Base-by-base conservation (phyloP, 2,113 vertebrate genomes). In the Amblyopsis rosae region DNA sequence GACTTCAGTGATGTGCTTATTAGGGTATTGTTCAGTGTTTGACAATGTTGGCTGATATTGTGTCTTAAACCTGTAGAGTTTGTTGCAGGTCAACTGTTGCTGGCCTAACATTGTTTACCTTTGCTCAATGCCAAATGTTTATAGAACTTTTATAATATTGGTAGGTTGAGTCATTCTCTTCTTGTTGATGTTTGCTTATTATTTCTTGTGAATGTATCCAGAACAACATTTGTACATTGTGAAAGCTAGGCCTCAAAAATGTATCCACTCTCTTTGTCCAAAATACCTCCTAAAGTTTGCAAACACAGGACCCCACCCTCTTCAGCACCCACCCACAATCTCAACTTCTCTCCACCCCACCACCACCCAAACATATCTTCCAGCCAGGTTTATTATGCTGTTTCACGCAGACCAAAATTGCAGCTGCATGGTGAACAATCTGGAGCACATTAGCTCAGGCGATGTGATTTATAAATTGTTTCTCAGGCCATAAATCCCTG, bases 381-480 rank as follows among this genome's bases (percentile, higher is more conserved):
- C 80, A 87, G 89, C 90, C 87, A 89, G 88, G 86, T 90, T 92
- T 91, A 91, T 92, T 90, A 90, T 92, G 91, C 89, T 62, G 82
- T 88, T 91, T 91, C 90, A 91, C 87, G 87, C 88, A 89, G 90
- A 88, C 88, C 83, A 90, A 90, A 91, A 88, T 90, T 91, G 86
- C 87, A 90, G 92, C 89, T 91, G 88, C 87, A 87, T 87, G 86
- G 87, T 90, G 88, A 88, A 85, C 89, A 92, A 91, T 93, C 92
- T 93, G 92, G 91, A 92, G 91, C 87, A 89, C 90, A 93, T 93
- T 93, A 93, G 87, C 83, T 76, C 87, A 88, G 88, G 89, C 89
- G 89, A 90, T 92, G 90, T 91, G 89, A 92, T 93, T 93, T 93
- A 93, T 93, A 93, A 93, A 92, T 91, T 91, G 92, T 92, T 92